A percentile compares a stretch with the other conserved stretches of the same genome.
Evolutionary conservation across 2,888 invertebrate genomes (phyloP).

Genomic region (Nowickia ferox): DNA sequence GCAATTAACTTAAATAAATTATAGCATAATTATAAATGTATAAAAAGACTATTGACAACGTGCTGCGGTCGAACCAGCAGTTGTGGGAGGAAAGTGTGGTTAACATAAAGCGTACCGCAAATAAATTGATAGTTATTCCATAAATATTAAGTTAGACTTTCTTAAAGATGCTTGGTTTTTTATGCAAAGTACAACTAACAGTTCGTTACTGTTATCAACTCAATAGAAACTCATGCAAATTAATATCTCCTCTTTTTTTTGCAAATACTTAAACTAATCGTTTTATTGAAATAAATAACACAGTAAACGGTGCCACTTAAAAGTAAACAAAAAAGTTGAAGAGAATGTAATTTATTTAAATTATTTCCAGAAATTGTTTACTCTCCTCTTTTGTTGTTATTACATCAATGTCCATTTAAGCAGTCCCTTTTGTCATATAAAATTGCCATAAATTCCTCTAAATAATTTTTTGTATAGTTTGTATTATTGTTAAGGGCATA

Average conservation of each 20-base stretch:
- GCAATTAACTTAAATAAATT: too few relatives aligned
- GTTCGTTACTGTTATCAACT: too few relatives aligned
- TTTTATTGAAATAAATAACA: constrained; percentile 31
- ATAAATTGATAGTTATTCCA: too few relatives aligned
- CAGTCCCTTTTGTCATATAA: constrained; percentile 72
- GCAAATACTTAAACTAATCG: constrained; percentile 3
- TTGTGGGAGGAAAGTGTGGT: too few relatives aligned
- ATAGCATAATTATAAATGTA: too few relatives aligned
- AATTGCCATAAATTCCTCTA: constrained; percentile 68
- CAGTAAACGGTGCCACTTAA: neutral
- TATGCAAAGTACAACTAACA: too few relatives aligned
- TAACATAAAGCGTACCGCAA: too few relatives aligned
- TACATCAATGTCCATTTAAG: constrained; percentile 70
- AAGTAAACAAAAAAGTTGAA: neutral
- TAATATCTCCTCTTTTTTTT: neutral
- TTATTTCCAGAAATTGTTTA: constrained; percentile 41
- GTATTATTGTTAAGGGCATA: constrained; percentile 25
- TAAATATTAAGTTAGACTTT: too few relatives aligned
- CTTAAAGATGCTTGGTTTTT: too few relatives aligned
- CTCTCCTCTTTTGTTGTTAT: constrained; percentile 43
- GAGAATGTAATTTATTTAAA: constrained; percentile 49
- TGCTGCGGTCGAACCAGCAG: too few relatives aligned
- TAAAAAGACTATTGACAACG: too few relatives aligned
- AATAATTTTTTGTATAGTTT: constrained; percentile 54
- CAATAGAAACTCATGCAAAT: neutral